Evolutionary conservation across 2,797 vertebrate species (phyloP).

Genomic region (Craterocephalus amniculus): DNA sequence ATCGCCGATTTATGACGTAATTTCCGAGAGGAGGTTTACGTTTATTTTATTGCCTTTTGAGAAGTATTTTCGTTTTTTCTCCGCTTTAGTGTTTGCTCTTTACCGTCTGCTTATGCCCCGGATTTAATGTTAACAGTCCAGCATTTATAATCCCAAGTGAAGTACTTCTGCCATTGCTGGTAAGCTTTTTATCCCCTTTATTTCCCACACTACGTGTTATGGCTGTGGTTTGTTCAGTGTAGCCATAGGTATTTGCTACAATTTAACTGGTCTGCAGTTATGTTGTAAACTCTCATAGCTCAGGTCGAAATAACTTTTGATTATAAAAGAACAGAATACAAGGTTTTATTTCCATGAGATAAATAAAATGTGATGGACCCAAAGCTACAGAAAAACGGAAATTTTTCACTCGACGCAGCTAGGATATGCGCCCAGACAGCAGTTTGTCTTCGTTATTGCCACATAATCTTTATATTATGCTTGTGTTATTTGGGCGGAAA

Average conservation of each 20-base stretch:
- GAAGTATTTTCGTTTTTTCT: not conserved
- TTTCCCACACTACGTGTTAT: not conserved
- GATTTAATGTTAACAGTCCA: not conserved
- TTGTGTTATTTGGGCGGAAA: constrained; percentile 11
- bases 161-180: not conserved
- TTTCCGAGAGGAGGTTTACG: constrained; percentile 22
- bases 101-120: no score
- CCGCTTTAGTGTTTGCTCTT: not conserved
- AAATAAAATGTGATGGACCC: not conserved
- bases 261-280: not conserved
- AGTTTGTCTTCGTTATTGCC: not conserved
- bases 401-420: not conserved
- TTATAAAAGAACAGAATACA: not conserved
- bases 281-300: not conserved
- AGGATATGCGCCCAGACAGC: not conserved
- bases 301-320: not conserved
- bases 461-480: not conserved
- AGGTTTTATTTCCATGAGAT: not conserved
- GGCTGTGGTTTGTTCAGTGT: not conserved
- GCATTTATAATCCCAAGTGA: not conserved
- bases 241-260: not conserved
- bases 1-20: not conserved
- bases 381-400: not conserved
- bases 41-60: not conserved
- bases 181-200: constrained; percentile 7